Conservation (phyloP, 2,113 vertebrate species). For the Boulengeromyrus knoepffleri region DNA sequence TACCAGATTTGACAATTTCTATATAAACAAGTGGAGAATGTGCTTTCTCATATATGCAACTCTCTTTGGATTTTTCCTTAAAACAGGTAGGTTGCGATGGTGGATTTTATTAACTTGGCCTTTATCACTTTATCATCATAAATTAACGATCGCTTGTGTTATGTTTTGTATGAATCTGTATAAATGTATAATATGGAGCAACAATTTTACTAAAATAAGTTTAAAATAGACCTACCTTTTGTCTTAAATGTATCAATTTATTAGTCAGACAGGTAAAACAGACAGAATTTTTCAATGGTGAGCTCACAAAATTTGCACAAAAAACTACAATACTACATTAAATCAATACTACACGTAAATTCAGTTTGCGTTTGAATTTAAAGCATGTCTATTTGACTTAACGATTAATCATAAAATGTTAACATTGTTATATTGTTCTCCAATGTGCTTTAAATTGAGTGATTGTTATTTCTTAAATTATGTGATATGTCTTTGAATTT, state of each 20-base stretch:
- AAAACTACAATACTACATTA: not conserved
- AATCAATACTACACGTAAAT: not conserved
- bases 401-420: not conserved
- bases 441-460: not conserved
- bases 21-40: constrained; percentile 44
- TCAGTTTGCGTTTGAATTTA: not conserved
- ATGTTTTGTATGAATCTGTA: not conserved
- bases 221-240: not conserved
- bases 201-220: not conserved
- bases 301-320: not conserved
- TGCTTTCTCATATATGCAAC: constrained; percentile 41
- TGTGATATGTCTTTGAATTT: not conserved
- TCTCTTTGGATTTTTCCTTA: constrained; percentile 45
- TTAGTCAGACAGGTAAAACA: not conserved
- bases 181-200: not conserved
- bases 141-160: not conserved
- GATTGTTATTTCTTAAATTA: not conserved
- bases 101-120: not conserved
- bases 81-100: constrained; percentile 43
- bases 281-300: not conserved
- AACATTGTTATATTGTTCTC: not conserved
- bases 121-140: not conserved
- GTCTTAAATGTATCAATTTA: not conserved
- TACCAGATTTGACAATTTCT: constrained; percentile 31
- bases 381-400: not conserved